Percentiles rank a stretch among this genome's conserved stretches.
phyloP scores from a whole-genome alignment of 2,797 vertebrate species.

The Decapterus maruadsi region DNA sequence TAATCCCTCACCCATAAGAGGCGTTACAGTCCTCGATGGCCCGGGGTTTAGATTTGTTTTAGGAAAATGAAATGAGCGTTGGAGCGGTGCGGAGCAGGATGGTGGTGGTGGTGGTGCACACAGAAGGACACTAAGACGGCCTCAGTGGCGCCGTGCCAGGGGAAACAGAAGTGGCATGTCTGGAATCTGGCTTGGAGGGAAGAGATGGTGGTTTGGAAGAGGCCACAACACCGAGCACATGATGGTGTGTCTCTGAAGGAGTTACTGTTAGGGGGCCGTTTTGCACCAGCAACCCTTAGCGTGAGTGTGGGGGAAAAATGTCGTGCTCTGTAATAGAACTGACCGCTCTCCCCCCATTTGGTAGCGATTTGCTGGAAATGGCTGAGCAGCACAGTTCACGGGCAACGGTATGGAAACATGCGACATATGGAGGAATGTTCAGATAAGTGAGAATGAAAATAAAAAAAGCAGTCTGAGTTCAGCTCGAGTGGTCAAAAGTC shows the following conservation, averaged over 20 bases:
- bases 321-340: conserved; percentile 57
- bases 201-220: conserved; percentile 73
- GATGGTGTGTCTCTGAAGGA: conserved; percentile 77
- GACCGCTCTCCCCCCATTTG: conserved; percentile 77
- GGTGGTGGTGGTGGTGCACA: conserved; percentile 43
- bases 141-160: conserved; percentile 72
- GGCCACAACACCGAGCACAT: conserved; percentile 70
- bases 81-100: conserved; percentile 38
- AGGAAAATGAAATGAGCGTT: conserved; percentile 75
- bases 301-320: conserved; percentile 19
- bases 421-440: conserved; percentile 75
- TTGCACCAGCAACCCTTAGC: conserved; percentile 56
- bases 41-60: conserved; percentile 75
- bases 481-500: conserved; percentile 61
- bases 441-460: conserved; percentile 76
- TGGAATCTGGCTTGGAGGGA: conserved; percentile 76
- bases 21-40: conserved; percentile 63
- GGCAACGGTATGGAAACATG: conserved; percentile 68
- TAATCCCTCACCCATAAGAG: conserved; percentile 55
- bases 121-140: conserved; percentile 75
- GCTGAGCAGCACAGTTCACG: conserved; percentile 64
- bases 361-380: conserved; percentile 79
- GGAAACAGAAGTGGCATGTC: conserved; percentile 80
- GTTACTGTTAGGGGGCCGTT: conserved; percentile 75
- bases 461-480: conserved; percentile 56